Conservation (phyloP, 2,113 vertebrate species). For the Periophthalmus modestus region DNA sequence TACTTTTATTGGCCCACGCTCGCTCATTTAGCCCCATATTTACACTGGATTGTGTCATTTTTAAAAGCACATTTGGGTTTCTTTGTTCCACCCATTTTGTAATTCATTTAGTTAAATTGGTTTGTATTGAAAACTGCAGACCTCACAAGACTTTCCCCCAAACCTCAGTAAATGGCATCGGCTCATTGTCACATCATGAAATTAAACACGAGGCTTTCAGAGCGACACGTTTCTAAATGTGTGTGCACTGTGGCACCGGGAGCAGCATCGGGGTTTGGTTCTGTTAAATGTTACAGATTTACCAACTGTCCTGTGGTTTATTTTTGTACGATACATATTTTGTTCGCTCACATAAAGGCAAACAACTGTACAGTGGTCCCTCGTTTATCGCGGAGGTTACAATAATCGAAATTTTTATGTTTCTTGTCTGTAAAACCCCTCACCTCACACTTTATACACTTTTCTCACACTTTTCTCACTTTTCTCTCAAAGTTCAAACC, state of each 20-base stretch:
- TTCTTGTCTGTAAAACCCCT: no score
- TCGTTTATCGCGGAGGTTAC: no score
- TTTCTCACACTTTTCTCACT: no score
- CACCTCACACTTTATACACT: no score
- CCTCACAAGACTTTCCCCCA: conserved; percentile 12
- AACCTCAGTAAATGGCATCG: conserved; percentile 29
- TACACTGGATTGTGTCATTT: conserved; percentile 12
- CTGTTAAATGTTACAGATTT: not conserved
- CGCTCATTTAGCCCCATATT: conserved; percentile 4
- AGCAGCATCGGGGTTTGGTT: not conserved
- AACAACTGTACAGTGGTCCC: no score
- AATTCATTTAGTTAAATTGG: conserved; percentile 8
- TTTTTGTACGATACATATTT: not conserved
- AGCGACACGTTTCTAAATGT: not conserved
- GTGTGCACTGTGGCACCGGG: not conserved
- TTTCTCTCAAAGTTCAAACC: no score
- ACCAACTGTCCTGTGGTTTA: not conserved
- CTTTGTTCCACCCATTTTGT: conserved; percentile 53
- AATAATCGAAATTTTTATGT: no score
- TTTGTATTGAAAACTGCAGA: conserved; percentile 13
- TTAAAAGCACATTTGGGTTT: conserved; percentile 22
- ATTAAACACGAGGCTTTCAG: not conserved
- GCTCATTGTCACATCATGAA: not conserved
- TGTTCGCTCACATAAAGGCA: no score
- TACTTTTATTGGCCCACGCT: conserved; percentile 29